Conservation (phyloP, 2,888 invertebrate species). For the Dryobotodes eremita region DNA sequence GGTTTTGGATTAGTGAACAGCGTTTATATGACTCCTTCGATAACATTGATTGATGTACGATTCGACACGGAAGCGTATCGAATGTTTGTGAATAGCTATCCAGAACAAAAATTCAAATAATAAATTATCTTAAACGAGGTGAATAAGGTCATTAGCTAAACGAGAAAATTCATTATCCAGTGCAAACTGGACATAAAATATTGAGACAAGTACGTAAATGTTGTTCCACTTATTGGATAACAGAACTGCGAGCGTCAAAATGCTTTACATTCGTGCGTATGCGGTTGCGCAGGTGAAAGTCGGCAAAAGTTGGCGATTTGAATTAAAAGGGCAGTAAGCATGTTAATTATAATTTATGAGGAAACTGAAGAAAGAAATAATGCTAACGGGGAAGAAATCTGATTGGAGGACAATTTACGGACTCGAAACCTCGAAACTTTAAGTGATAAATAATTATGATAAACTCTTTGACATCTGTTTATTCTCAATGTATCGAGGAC, state of each 20-base stretch:
- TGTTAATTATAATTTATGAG: conserved; percentile 13
- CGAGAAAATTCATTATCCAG: not conserved
- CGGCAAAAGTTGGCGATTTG: conserved; percentile 31
- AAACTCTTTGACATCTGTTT: not conserved
- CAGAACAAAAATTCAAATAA: not conserved
- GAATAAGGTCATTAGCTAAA: not conserved
- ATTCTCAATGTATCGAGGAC: too few species aligned
- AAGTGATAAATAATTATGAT: not conserved
- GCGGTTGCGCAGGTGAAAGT: conserved; percentile 45
- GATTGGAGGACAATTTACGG: not conserved
- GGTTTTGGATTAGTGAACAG: not conserved
- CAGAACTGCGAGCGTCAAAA: conserved; percentile 10
- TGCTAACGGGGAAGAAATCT: not conserved
- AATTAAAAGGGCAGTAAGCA: conserved; percentile 37
- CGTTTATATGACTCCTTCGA: not conserved
- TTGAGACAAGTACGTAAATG: conserved; percentile 5
- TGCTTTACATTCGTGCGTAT: conserved; percentile 17
- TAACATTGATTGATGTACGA: not conserved
- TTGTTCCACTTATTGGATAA: conserved; percentile 23
- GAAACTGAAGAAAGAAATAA: not conserved
- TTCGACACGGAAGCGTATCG: not conserved
- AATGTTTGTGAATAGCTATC: not conserved
- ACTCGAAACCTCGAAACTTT: not conserved
- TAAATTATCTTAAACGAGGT: not conserved
- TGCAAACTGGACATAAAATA: not conserved